Evolutionary conservation across 92 coral and sea anemone species (phyloP).

Genomic region (Actinernus sp.): DNA sequence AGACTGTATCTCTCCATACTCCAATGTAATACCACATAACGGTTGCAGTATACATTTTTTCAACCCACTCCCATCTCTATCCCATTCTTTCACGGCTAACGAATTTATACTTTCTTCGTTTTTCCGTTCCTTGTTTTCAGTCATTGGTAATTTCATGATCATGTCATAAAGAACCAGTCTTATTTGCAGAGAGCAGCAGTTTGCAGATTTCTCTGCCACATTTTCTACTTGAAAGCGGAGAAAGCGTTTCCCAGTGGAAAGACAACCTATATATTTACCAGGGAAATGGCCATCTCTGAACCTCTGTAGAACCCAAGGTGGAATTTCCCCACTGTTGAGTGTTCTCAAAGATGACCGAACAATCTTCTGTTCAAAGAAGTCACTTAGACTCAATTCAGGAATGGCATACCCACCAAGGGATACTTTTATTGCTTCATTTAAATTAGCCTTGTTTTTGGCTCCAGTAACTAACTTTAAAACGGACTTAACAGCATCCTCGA

Average conservation of each 20-base stretch:
- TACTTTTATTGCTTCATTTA: slow-evolving; percentile 37
- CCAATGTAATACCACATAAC: not conserved
- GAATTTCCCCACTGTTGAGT: slow-evolving; percentile 25
- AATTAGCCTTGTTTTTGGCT: not conserved
- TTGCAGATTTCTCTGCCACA: slow-evolving; percentile 56
- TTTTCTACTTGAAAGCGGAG: slow-evolving; percentile 71
- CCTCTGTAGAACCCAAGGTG: slow-evolving; percentile 56
- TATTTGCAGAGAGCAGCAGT: slow-evolving; percentile 52
- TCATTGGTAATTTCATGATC: not conserved
- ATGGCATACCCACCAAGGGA: slow-evolving; percentile 76
- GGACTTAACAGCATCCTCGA: slow-evolving; percentile 43
- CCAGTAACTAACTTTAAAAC: slow-evolving; percentile 31
- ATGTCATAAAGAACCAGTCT: slow-evolving; percentile 65
- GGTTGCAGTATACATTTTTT: slow-evolving; percentile 26
- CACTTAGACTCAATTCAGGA: slow-evolving; percentile 43
- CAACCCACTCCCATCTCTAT: slow-evolving; percentile 43
- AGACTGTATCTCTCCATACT: slow-evolving; percentile 30
- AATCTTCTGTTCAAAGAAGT: slow-evolving; percentile 41
- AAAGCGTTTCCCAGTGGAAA: slow-evolving; percentile 49
- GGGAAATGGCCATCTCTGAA: slow-evolving; percentile 75
- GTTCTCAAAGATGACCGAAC: slow-evolving; percentile 42
- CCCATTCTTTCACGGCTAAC: slow-evolving; percentile 51
- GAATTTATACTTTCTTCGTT: not conserved
- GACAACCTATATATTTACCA: slow-evolving; percentile 33
- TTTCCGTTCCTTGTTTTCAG: not conserved